Base-by-base conservation (phyloP, 2,113 vertebrate species). In the Siniperca knerii region DNA sequence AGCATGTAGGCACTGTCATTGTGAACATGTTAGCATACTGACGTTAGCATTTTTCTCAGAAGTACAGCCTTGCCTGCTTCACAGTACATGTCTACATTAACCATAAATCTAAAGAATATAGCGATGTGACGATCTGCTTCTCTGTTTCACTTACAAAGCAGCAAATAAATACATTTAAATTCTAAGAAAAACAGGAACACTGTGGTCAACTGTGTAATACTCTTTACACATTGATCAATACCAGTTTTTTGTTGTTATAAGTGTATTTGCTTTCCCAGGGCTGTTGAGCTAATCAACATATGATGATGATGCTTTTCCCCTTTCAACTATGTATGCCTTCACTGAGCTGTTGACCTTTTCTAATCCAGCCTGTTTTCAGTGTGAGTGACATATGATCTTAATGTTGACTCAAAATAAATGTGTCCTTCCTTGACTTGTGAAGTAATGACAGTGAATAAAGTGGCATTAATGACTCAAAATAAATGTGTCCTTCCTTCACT, bases 401-500 rank as follows among this genome's bases (percentile, higher is more conserved):
- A 77, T 42, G 75, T 79, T 87, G 88, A 92, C 90, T 90, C 81
- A 81, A 40, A 87, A 77, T 46, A 79, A 89, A 90, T 46, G 85
- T 5, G 58, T 87, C 75, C 70, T 83, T 87, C 67, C 61, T 82
- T 85, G 58, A 57, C 82, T 80, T 70, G 68, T 77, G 79, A 82
- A 82, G 69, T 71, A 77, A 92, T 54, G 16, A 83, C 84, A 40
- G 40, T 20, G 77, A 88, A 90, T 91, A 77, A 89, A 91, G 78
- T 90, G 89, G 79, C 89, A 90, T 89, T 93, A 89, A 88, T 88
- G 86, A 92, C 90, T 90, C 81, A 81, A 40, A 87, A 77, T 46
- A 79, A 89, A 90, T 44, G 85, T 6, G 57, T 87, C 75, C 69
- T 83, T 86, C 64, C 60, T 82, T 85, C 61, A 57, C 82, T 80